Evolutionary conservation across 92 coral and sea anemone genomes (phyloP), one percentile per base, ranked within the genome.

Genomic region (Phenganax subtilis): DNA sequence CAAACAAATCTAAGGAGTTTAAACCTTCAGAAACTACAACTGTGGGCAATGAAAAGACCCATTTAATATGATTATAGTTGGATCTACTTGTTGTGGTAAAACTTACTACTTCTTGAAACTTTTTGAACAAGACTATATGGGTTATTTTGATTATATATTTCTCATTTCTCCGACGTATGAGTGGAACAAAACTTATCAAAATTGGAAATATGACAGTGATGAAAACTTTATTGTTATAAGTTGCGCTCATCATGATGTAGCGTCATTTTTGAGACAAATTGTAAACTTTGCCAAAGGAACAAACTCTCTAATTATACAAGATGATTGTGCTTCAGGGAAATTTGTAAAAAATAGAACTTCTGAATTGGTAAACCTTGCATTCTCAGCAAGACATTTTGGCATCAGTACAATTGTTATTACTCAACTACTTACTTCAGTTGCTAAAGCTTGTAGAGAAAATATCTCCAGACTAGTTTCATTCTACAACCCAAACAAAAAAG

Each of bases 371-470:
- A 54, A 79, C 55, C n/a, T 79, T 0, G 83, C 72, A 31, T 60
- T 79, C 72, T 79, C 83, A 31, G 83, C 83, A 14, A 58, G 83
- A 59, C 72, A 79, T 57, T 79, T 29, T 61, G 47, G 28, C 16
- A 54, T 79, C 0, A 79, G 72, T 54, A 57, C 31, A 15, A 60
- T 79, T 28, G 83, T 79, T 52, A 59, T 58, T 28, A 60, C 83
- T 8, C 83, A 79, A 31, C 83, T 59, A 59, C 20, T 79, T 31
- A 79, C 83, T 27, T 30, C 55, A 30, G 31, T 79, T 54, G 54
- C 71, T 30, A 79, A 79, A 69, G 72, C 83, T 14, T 79, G 30
- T 61, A n/a, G 83, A 58, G 83, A 79, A 57, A 79, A 79, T 28
- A 79, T 79, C 20, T 51, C 72, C 12, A 79, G 68, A 28, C 72